These are phyloP conservation scores for Sebastes trivittatus DNA, from an alignment of 2,797 vertebrate genomes.

Conservation along the genomic window DNA sequence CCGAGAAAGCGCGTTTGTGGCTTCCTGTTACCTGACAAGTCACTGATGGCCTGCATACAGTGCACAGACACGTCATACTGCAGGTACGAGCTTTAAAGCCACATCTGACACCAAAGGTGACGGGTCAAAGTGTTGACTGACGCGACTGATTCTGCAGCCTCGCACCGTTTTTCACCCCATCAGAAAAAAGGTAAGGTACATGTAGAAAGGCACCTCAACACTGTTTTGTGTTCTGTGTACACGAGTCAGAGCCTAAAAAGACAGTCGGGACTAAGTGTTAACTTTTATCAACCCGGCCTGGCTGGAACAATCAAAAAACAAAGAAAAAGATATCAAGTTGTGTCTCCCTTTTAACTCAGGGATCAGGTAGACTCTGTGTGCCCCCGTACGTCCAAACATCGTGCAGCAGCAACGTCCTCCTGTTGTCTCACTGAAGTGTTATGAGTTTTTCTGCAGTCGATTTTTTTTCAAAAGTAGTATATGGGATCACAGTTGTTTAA, in stretches of 20 bases:
- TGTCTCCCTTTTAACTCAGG: slow-evolving; percentile 5
- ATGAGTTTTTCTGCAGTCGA: not conserved
- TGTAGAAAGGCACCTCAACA: slow-evolving; percentile 74
- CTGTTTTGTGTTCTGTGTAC: slow-evolving; percentile 35
- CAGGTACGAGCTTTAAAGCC: not conserved
- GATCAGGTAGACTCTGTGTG: not conserved
- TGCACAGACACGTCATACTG: not conserved
- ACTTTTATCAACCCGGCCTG: not conserved
- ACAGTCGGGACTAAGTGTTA: slow-evolving; percentile 13
- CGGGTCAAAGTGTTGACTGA: slow-evolving; percentile 13
- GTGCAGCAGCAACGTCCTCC: slow-evolving; percentile 34
- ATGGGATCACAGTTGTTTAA: not conserved
- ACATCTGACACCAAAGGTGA: slow-evolving; percentile 24
- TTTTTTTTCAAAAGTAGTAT: not conserved
- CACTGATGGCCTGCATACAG: slow-evolving; percentile 4
- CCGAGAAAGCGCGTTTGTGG: not conserved
- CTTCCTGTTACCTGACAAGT: not conserved
- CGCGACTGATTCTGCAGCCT: slow-evolving; percentile 6
- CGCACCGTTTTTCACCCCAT: not conserved
- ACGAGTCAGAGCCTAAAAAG: slow-evolving; percentile 3
- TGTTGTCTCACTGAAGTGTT: not conserved
- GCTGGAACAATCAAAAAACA: not conserved
- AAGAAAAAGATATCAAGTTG: not conserved
- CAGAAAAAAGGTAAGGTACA: slow-evolving; percentile 61
- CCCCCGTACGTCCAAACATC: slow-evolving; percentile 1